Base-by-base conservation (phyloP, 2,797 vertebrate genomes). In the Ceryle rudis region DNA sequence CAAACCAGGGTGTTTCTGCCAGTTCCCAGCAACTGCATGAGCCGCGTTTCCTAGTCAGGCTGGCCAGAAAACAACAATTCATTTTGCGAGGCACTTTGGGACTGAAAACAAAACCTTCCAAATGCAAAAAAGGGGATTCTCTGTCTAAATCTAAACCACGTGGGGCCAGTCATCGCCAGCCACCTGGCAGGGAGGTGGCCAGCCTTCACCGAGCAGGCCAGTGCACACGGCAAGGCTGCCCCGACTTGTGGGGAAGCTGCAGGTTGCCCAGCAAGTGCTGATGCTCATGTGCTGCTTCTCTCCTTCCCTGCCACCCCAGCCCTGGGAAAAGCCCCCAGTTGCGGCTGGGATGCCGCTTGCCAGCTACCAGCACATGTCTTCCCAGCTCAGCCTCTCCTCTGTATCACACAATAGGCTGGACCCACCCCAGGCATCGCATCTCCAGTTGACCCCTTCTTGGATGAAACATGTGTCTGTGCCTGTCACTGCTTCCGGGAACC, bases 31-130 rank as follows among this genome's bases (percentile, higher is more conserved):
- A 91, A 95, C 81, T 88, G 84, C 61, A 84, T 83, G 69, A 95
- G 89, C 69, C 0, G 2, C 1, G 25, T 82, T 93, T 87, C 90
- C 90, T 94, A 86, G 89, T 83, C 66, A 64, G 87, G 66, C 93
- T 96, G 91, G 90, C 91, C 88, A 86, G 94, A 95, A 95, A 88
- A 93, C 85, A 96, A 84, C 85, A 93, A 91, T 94, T 94, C 90
- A 84, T 88, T 95, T 91, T 8, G 39, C 0, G 0, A 95, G 81
- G 78, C 66, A 64, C 86, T 86, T 85, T 66, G 86, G 83, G 86
- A 94, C 90, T n/a, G 66, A 75, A 94, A 93, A 81, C 88, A 86
- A 90, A 92, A 81, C 83, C 83, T 93, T 94, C 89, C 0, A 1
- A 92, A 90, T 11, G 46, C 81, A 92, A 77, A 80, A 65, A 41